These are phyloP conservation scores for Strigamia transsilvanica DNA, from an alignment of 2,888 invertebrate genomes.

Conservation along the genomic window DNA sequence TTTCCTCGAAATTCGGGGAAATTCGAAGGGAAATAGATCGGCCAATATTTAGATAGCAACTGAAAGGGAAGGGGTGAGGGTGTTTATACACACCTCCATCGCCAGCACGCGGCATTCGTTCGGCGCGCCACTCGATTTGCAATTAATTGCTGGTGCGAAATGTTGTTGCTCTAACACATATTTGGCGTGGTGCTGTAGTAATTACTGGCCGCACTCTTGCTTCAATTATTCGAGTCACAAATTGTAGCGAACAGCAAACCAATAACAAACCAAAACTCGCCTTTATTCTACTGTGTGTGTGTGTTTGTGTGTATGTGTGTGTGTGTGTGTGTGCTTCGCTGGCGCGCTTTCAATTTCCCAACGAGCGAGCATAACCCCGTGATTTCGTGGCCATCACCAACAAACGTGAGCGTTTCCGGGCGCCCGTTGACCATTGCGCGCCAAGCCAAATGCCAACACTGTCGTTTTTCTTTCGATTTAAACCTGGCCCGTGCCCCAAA, in stretches of 20 bases:
- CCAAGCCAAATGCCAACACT: conserved; percentile 25
- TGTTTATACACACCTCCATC: not conserved
- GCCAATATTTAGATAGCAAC: not conserved
- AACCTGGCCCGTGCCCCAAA: not conserved
- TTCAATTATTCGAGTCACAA: conserved; percentile 43
- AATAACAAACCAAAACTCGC: conserved; percentile 40
- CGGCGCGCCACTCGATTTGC: conserved; percentile 29
- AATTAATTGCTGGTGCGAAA: conserved; percentile 33
- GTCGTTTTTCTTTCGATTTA: conserved; percentile 24
- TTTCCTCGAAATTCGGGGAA: not conserved
- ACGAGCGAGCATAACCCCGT: conserved; percentile 41
- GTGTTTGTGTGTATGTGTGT: not conserved
- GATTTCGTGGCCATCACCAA: conserved; percentile 38
- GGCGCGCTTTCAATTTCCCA: conserved; percentile 37
- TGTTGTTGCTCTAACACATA: conserved; percentile 36
- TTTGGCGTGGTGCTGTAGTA: conserved; percentile 39
- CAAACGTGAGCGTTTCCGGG: conserved; percentile 37
- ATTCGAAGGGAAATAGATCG: not conserved
- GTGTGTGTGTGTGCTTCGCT: not conserved
- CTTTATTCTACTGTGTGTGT: conserved; percentile 13
- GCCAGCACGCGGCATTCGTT: not conserved
- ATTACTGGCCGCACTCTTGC: conserved; percentile 48
- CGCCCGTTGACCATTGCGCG: conserved; percentile 19
- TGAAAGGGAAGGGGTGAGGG: not conserved
- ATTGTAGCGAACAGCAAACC: conserved; percentile 24